These are phyloP conservation scores for Clanis bilineata DNA, from an alignment of 2,888 invertebrate species.

Conservation along the genomic window DNA sequence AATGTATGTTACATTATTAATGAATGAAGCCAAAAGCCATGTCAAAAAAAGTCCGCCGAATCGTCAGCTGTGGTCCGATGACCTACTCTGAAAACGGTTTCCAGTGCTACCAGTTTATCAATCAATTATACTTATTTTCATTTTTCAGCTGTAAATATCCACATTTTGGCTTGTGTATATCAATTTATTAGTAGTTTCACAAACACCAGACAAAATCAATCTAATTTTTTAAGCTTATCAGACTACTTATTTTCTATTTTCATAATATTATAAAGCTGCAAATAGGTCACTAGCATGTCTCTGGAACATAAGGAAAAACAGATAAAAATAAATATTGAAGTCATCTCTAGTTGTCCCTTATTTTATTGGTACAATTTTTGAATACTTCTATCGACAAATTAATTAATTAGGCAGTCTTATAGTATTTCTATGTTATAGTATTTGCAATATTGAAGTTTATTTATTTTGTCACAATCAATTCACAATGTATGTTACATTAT, in stretches of 20 bases:
- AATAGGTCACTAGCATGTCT: neutral
- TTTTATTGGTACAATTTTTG: no score
- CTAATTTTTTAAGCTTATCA: no score
- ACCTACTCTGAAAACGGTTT: slow-evolving; percentile 41
- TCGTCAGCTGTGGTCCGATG: slow-evolving; percentile 62
- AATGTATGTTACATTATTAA: no score
- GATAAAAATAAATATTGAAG: no score
- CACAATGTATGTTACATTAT: no score
- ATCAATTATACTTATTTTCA: neutral
- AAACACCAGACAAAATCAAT: neutral
- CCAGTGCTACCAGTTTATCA: slow-evolving; percentile 32
- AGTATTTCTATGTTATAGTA: no score
- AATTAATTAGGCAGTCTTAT: no score
- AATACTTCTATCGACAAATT: no score
- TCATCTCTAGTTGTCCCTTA: no score
- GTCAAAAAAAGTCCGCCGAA: slow-evolving; percentile 80
- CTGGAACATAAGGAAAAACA: slow-evolving; percentile 6
- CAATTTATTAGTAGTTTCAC: neutral
- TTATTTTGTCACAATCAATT: no score
- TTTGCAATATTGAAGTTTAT: no score
- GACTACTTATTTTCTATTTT: neutral
- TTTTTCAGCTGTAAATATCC: neutral
- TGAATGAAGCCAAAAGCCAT: slow-evolving; percentile 79
- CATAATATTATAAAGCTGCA: neutral
- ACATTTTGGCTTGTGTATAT: neutral